Percentiles rank a stretch among this genome's conserved stretches.
Evolutionary conservation across 2,113 vertebrate species (phyloP).

Genomic region (Vidua chalybeata): DNA sequence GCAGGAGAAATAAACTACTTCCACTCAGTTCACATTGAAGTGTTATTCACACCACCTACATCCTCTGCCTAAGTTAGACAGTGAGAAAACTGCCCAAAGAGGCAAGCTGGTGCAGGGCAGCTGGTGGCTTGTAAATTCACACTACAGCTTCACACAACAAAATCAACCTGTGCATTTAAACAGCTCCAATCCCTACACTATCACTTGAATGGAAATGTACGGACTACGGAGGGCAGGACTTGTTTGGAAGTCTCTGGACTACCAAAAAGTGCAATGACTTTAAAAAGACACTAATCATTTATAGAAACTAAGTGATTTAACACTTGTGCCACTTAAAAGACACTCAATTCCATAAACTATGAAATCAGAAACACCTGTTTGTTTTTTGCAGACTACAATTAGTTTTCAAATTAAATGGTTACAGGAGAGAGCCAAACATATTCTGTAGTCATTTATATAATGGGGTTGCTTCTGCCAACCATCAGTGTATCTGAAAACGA

Average conservation of each 20-base stretch:
- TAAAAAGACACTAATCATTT: background rate
- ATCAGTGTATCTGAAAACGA: background rate
- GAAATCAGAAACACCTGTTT: background rate
- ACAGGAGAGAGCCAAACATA: background rate
- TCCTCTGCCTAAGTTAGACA: slow-evolving; percentile 47
- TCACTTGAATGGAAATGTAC: background rate
- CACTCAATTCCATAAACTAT: background rate
- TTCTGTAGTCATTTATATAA: background rate
- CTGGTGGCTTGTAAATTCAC: slow-evolving; percentile 33
- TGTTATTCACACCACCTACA: slow-evolving; percentile 62
- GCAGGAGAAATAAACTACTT: slow-evolving; percentile 31
- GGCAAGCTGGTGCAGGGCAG: slow-evolving; percentile 50
- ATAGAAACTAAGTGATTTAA: background rate
- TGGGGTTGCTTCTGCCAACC: background rate
- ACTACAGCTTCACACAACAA: background rate
- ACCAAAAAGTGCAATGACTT: background rate
- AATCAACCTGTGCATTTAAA: background rate
- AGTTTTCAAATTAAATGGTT: background rate
- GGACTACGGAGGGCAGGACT: background rate
- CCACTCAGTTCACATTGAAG: slow-evolving; percentile 24
- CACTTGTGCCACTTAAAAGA: background rate
- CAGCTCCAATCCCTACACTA: background rate
- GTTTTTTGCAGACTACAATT: background rate
- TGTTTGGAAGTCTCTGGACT: background rate
- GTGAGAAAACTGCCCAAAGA: slow-evolving; percentile 55